phyloP scores from a whole-genome alignment of 2,797 vertebrate species.

The Poeciliopsis gracilis region DNA sequence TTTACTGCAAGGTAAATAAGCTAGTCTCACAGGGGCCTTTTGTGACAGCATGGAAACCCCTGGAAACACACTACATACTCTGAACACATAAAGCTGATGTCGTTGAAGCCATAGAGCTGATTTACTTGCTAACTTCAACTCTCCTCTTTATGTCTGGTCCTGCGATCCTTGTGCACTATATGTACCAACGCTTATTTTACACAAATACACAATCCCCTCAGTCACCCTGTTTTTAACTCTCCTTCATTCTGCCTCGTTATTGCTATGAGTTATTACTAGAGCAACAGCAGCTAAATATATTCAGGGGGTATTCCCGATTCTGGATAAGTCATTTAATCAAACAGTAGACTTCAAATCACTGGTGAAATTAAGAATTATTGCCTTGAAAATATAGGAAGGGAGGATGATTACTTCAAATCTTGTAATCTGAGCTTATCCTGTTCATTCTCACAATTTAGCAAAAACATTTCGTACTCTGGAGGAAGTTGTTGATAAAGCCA shows the following conservation, averaged over 20 bases:
- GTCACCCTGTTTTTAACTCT: constrained; percentile 13
- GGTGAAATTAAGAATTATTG: constrained; percentile 14
- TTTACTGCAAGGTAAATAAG: constrained; percentile 84
- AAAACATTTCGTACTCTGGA: constrained; percentile 16
- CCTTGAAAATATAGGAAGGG: constrained; percentile 13
- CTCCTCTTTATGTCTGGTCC: constrained; percentile 36
- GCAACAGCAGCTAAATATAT: constrained; percentile 28
- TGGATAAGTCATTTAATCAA: constrained; percentile 43
- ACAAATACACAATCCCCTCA: constrained; percentile 4
- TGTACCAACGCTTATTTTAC: constrained; percentile 22
- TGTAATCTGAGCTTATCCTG: neutral
- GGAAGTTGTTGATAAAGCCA: constrained; percentile 66
- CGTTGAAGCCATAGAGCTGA: constrained; percentile 59
- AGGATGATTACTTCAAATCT: constrained; percentile 13
- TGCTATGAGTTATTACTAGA: constrained; percentile 60
- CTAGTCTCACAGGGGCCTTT: constrained; percentile 78
- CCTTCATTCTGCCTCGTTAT: constrained; percentile 58
- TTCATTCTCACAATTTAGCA: constrained; percentile 2
- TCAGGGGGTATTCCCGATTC: constrained; percentile 37
- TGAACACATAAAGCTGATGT: constrained; percentile 60
- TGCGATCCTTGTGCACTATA: constrained; percentile 49
- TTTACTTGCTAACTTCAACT: constrained; percentile 61
- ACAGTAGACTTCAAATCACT: constrained; percentile 25
- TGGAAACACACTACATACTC: constrained; percentile 64
- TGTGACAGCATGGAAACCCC: constrained; percentile 81